Base-by-base conservation (phyloP, 2,113 vertebrate species). In the Seriola rivoliana region DNA sequence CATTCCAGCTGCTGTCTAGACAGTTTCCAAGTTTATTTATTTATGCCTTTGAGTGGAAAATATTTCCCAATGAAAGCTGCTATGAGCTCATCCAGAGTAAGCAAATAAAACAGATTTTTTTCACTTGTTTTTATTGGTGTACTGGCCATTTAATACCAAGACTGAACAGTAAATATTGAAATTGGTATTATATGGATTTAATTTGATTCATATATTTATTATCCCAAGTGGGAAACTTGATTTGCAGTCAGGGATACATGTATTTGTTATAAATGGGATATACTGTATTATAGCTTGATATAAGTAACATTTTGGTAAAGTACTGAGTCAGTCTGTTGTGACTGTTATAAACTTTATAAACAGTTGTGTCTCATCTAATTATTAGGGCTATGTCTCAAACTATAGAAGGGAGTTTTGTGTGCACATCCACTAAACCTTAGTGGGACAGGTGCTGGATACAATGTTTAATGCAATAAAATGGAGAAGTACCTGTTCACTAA, bases 101-200 rank as follows among this genome's bases (percentile, higher is more conserved):
- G 4, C 3, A 34, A 32, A 62, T 42, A 52, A 40, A 57, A 34
- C 5, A 19, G 48, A 19, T 19, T 50, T 17, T 50, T 50, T 50
- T 50, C 48, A 19, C 4, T 50, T 0, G 1, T 19, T 48, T 50
- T 50, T 17, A 2, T n/a, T 44, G n/a, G 2, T 50, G 32, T 25
- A 40, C 21, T 38, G 40, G 25, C 54, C 40, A 10, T 34, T 48
- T 66, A 36, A 59, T 38, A 48, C 21, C 40, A 64, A 23, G 23
- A 55, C 52, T 71, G 44, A n/a, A 69, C 59, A 48, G 23, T 57
- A 38, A 69, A 48, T 32, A 36, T 38, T 64, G 19, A 23, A 40
- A 70, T 52, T 52, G 8, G 19, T 38, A 4, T 70, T 4, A 23
- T 8, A 42, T 42, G 40, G 6, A 38, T 38, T 38, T 38, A 7